Conservation (phyloP, 2,113 vertebrate genomes). For the Morone saxatilis region DNA sequence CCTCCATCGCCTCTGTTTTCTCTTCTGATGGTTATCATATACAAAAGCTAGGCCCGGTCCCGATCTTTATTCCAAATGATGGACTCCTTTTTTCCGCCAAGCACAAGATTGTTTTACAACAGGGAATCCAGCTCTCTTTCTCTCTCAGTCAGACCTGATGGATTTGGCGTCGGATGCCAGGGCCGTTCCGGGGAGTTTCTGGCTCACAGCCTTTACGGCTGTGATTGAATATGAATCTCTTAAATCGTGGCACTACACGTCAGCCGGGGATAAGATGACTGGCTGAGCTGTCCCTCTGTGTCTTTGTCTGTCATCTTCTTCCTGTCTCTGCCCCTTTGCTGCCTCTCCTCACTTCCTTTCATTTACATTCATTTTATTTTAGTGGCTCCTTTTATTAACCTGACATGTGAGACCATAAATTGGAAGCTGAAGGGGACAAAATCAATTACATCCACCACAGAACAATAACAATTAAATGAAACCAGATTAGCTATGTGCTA, state of each 20-base stretch:
- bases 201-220: constrained; percentile 37
- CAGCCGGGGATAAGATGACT: constrained; percentile 9
- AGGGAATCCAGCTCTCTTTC: constrained; percentile 16
- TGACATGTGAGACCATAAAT: constrained; percentile 5
- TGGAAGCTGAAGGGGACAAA: constrained; percentile 6
- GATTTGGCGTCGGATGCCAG: constrained; percentile 33
- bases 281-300: constrained; percentile 1
- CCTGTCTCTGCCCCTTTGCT: background rate
- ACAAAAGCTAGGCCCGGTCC: background rate
- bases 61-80: constrained; percentile 36
- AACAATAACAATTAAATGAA: constrained; percentile 16
- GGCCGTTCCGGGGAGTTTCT: constrained; percentile 35
- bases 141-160: constrained; percentile 46
- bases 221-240: constrained; percentile 53
- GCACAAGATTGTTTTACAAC: constrained; percentile 27
- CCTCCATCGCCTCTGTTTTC: background rate
- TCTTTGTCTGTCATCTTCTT: constrained; percentile 18
- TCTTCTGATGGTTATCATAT: background rate
- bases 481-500: constrained; percentile 3
- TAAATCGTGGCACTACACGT: constrained; percentile 44
- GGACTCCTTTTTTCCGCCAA: constrained; percentile 20
- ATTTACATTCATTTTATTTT: constrained; percentile 9
- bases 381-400: constrained; percentile 4
- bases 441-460: background rate
- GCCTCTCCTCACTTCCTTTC: background rate